Evolutionary conservation across 2,113 vertebrate species (phyloP).

Genomic region (Polyodon spathula): DNA sequence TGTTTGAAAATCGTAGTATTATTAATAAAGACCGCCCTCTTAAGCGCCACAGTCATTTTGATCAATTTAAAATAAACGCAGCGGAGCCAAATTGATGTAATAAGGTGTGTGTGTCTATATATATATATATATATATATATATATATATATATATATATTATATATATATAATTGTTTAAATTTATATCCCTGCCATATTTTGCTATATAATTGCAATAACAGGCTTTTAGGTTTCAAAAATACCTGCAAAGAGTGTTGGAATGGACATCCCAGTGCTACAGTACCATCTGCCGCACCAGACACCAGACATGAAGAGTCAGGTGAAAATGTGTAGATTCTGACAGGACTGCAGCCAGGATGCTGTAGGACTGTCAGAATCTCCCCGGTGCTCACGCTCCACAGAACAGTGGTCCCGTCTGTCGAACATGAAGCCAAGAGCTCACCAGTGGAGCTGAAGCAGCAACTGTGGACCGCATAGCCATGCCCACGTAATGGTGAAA

Average conservation of each 20-base stretch:
- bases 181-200: no score
- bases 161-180: not conserved
- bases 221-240: no score
- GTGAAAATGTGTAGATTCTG: slow-evolving; percentile 74
- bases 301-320: slow-evolving; percentile 48
- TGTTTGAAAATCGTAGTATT: no score
- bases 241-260: slow-evolving; percentile 62
- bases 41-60: no score
- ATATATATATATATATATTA: slow-evolving; percentile 16
- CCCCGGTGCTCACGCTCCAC: slow-evolving; percentile 62
- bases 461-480: slow-evolving; percentile 86
- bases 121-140: no score
- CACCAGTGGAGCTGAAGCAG: slow-evolving; percentile 78
- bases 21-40: no score
- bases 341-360: slow-evolving; percentile 78
- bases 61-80: no score
- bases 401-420: slow-evolving; percentile 76
- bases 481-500: slow-evolving; percentile 76
- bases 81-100: no score
- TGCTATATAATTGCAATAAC: no score
- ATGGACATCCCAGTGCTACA: slow-evolving; percentile 67
- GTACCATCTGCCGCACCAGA: slow-evolving; percentile 81
- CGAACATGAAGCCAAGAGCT: slow-evolving; percentile 76
- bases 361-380: slow-evolving; percentile 58
- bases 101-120: no score